A percentile compares a stretch with the other conserved stretches of the same genome.
phyloP scores from a whole-genome alignment of 2,113 vertebrate species.

The Condylura cristata region DNA sequence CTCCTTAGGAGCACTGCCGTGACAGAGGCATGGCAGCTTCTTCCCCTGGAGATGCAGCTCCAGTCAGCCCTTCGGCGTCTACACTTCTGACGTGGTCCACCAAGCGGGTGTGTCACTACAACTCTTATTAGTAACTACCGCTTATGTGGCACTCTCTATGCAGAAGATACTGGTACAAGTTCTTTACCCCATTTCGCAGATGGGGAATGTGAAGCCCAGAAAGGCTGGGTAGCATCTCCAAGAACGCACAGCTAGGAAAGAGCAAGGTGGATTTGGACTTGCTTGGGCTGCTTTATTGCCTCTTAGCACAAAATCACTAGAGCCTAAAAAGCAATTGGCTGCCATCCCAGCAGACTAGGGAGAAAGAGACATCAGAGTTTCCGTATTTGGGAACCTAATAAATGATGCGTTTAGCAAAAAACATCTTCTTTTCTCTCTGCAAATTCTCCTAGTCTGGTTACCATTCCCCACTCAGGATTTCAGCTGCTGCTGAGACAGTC shows the following conservation, averaged over 20 bases:
- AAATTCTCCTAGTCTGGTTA: not conserved
- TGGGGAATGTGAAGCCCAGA: not conserved
- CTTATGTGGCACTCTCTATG: rapidly evolving
- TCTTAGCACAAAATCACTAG: not conserved
- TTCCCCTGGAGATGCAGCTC: not conserved
- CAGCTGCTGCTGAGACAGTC: not conserved
- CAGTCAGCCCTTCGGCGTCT: not conserved
- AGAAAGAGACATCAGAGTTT: not conserved
- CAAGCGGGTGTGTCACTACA: rapidly evolving
- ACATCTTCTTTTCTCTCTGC: not conserved
- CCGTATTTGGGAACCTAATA: not conserved
- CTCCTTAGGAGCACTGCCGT: not conserved
- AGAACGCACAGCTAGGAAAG: not conserved
- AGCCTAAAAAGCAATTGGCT: not conserved
- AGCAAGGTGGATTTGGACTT: not conserved
- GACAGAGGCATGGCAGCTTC: not conserved
- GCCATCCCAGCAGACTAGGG: not conserved
- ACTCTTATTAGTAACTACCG: not conserved
- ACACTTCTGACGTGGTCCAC: not conserved
- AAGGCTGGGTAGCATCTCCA: not conserved
- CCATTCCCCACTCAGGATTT: not conserved
- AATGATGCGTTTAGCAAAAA: not conserved
- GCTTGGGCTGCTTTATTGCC: not conserved
- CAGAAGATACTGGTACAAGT: not conserved
- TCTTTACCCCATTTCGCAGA: not conserved